Base-by-base conservation (phyloP, 35 echinoderm and acorn worm species). In the Ptychodera flava region DNA sequence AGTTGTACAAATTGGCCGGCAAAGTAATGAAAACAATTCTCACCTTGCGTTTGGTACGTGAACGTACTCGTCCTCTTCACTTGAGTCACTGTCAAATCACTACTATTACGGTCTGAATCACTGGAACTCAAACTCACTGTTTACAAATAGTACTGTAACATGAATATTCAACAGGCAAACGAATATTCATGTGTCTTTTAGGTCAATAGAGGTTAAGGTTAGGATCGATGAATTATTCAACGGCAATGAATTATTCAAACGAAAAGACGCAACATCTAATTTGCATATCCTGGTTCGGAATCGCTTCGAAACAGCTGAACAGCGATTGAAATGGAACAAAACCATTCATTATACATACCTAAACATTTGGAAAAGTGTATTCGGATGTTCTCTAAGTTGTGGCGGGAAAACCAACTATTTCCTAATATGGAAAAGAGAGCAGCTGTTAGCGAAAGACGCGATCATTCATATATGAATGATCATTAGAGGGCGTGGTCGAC, bases 241-340 rank as follows among this genome's bases (percentile, higher is more conserved):
- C 45, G 45, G 45, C 45, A 22, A 64, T 64, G 45, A 64, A 64
- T 64, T 64, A 64, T 64, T 64, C 45, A 22, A 64, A 64, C 45
- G 45, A 64, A 64, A 64, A 64, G 45, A 64, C 45, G 45, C 45
- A 64, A 64, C 45, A 64, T 64, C 45, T 64, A 64, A 64, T 64
- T 64, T 64, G 45, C 45, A 64, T 64, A 64, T 64, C 45, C 45
- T 64, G 45, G 45, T 64, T 64, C 45, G 45, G 45, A 64, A 64
- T 64, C 45, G 45, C 22, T 64, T 64, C 45, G 45, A 22, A 64
- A 64, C 45, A 64, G 45, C 45, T 22, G 45, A 64, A 64, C 22
- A 64, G 45, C 6, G 45, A 64, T 64, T 22, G 45, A 64, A 64
- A 64, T 64, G 45, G 45, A 64, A 64, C 45, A 64, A 64, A 64